Evolutionary conservation across 1,140 invertebrate genomes (phyloP), one percentile per base, ranked within the genome.

Genomic region (Rhyacophila brunnea): DNA sequence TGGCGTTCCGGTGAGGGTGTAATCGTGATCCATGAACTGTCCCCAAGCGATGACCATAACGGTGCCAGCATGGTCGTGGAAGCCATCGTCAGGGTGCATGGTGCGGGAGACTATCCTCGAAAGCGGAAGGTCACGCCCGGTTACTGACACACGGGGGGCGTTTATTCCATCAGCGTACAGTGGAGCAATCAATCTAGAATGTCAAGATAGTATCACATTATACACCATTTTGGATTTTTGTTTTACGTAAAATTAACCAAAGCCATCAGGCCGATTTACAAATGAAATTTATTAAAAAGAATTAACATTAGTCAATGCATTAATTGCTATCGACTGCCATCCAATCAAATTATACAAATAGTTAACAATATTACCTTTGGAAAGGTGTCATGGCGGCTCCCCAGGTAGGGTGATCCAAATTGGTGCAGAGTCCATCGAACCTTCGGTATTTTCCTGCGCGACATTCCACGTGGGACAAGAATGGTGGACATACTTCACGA

Each of bases 1-100:
- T 55, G 91, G 91, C 23, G 90, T 93, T 20, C 84, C 92, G 46
- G 91, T 94, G 7, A 95, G 80, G 1, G 92, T 95, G 65, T 93
- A 90, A 71, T 96, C 93, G 77, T 96, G 93, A 73, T 95, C 93
- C 84, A 95, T 92, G 73, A 95, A 94, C 77, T 96, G 93, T 66
- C 92, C 93, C 92, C 92, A 95, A 48, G 92, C 91, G 57, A 95
- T 93, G 38, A 95, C 84, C 87, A 95, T 92, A 59, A 94, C 90
- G 10, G 92, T 95, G 42, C 92, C 91, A n/a, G 92, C 92, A 70
- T 95, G 92, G 73, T 95, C 92, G 68, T 95, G 92, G 78, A 86
- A 93, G 19, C 91, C 92, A 61, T 94, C 90, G 67, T 95, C 93
- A 4, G 91, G 89, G 73, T 96, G 93, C 81, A 95, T 90, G 3